Evolutionary conservation across 2,113 vertebrate species (phyloP).

Genomic region (Plotosus lineatus): DNA sequence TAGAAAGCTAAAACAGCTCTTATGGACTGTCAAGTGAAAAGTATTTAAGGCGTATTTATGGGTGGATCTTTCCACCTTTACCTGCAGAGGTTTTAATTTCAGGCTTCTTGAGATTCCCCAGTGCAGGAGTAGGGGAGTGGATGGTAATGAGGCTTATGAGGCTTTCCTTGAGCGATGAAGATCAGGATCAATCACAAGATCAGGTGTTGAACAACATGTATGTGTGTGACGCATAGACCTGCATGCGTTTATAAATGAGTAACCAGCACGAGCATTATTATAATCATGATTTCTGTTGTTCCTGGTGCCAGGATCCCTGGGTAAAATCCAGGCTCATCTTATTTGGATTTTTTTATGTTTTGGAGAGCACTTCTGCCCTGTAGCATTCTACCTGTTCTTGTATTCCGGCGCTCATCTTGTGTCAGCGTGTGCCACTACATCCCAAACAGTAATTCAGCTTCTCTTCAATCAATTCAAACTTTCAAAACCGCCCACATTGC

Average conservation of each 20-base stretch:
- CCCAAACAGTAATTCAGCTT: slow-evolving; percentile 6
- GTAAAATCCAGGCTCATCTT: slow-evolving; percentile 17
- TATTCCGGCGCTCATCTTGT: slow-evolving; percentile 18
- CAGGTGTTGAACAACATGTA: background rate
- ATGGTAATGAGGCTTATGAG: background rate
- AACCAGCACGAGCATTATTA: slow-evolving; percentile 24
- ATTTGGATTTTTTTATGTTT: slow-evolving; percentile 28
- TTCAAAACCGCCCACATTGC: background rate
- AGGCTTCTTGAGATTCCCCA: background rate
- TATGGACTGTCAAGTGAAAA: background rate
- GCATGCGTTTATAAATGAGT: background rate
- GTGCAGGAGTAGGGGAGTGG: background rate
- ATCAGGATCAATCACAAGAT: no score
- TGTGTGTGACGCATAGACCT: slow-evolving; percentile 1
- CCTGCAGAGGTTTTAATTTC: background rate
- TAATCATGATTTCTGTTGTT: slow-evolving; percentile 11
- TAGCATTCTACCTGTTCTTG: slow-evolving; percentile 3
- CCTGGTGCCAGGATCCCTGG: slow-evolving; percentile 22
- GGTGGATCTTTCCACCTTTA: background rate
- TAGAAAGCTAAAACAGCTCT: background rate
- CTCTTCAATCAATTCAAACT: background rate
- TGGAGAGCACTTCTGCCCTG: background rate
- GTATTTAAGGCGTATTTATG: background rate
- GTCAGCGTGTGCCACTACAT: slow-evolving; percentile 8
- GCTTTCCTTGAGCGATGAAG: background rate